A percentile compares a stretch with the other conserved stretches of the same genome.
These are phyloP conservation scores for Papilio elwesi DNA, from an alignment of 2,888 invertebrate genomes.

Conservation along the genomic window DNA sequence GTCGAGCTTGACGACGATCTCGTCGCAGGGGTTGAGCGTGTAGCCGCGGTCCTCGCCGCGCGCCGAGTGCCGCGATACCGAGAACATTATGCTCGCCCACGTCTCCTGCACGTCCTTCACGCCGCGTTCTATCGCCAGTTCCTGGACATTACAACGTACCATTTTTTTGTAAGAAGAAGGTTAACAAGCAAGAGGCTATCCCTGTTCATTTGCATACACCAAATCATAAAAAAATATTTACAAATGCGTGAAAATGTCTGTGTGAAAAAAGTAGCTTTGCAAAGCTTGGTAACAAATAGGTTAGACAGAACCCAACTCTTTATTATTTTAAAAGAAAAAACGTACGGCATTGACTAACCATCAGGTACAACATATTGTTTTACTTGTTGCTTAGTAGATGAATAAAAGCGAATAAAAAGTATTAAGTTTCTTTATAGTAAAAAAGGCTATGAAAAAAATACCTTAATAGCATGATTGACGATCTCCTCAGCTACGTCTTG, in stretches of 20 bases:
- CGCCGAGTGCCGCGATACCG: slow-evolving; percentile 87
- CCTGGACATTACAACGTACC: slow-evolving; percentile 63
- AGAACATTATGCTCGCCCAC: slow-evolving; percentile 87
- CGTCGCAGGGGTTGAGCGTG: slow-evolving; percentile 92
- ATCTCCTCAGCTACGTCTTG: slow-evolving; percentile 94
- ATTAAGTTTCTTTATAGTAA: neutral
- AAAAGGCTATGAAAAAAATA: slow-evolving; percentile 45
- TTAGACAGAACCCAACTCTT: too few species aligned
- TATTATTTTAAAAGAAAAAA: too few species aligned
- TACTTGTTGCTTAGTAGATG: too few species aligned
- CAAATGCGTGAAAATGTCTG: too few species aligned
- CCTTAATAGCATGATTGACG: slow-evolving; percentile 93
- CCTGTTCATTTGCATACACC: too few species aligned
- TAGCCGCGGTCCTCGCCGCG: slow-evolving; percentile 91
- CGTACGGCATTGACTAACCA: too few species aligned
- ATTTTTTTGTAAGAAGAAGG: neutral
- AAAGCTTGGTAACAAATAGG: too few species aligned
- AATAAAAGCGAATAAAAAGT: too few species aligned
- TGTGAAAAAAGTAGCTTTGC: too few species aligned
- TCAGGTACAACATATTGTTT: too few species aligned
- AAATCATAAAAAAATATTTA: too few species aligned
- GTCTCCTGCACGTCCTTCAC: slow-evolving; percentile 92
- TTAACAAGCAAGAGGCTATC: too few species aligned
- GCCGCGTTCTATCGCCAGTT: slow-evolving; percentile 94
- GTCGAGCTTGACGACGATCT: slow-evolving; percentile 91